Conservation (phyloP, 2,888 invertebrate genomes). For the Drosophila lacicola region DNA sequence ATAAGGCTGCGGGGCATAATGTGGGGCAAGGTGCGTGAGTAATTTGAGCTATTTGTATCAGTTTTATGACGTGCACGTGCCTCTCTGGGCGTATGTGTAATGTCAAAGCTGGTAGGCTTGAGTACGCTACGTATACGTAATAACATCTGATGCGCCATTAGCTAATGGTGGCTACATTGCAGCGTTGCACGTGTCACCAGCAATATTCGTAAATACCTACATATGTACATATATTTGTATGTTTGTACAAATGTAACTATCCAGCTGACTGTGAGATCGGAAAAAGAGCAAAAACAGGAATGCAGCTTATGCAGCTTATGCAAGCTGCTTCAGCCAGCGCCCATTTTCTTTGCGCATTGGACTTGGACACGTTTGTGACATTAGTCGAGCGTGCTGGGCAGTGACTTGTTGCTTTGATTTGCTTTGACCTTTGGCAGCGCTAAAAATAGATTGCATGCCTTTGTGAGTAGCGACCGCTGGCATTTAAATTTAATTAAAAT, state of each 20-base stretch:
- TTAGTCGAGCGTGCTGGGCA: constrained; percentile 57
- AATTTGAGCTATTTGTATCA: constrained; percentile 27
- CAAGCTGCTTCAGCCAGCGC: constrained; percentile 39
- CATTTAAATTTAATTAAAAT: constrained; percentile 68
- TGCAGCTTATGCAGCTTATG: constrained; percentile 47
- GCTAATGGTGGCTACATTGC: constrained; percentile 1
- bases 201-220: not conserved
- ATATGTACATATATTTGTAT: not conserved
- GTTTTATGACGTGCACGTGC: constrained; percentile 58
- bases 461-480: constrained; percentile 32
- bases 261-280: constrained; percentile 30
- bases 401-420: constrained; percentile 59
- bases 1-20: constrained; percentile 17
- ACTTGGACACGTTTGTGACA: constrained; percentile 66
- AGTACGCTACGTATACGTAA: constrained; percentile 42
- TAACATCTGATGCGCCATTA: constrained; percentile 44
- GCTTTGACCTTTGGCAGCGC: constrained; percentile 65
- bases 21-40: constrained; percentile 14
- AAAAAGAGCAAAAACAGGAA: constrained; percentile 38
- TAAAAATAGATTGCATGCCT: constrained; percentile 63
- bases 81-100: constrained; percentile 49
- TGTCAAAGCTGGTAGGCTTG: constrained; percentile 11
- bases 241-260: not conserved
- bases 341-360: constrained; percentile 54
- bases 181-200: constrained; percentile 47